Base-by-base conservation (phyloP, 2,113 vertebrate species). In the Perca schrenkii region DNA sequence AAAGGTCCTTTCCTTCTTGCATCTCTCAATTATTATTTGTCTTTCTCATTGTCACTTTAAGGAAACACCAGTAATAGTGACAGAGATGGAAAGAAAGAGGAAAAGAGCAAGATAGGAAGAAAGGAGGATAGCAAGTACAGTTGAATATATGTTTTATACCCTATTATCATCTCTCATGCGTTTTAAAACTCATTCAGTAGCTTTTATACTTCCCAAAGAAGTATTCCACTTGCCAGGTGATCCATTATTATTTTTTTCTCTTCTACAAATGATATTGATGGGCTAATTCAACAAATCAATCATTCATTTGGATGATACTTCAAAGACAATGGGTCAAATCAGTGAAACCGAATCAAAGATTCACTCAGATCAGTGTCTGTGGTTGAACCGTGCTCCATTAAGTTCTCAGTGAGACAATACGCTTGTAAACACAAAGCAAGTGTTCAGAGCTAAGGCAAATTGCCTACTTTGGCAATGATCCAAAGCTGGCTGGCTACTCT, bases 341-440 rank as follows among this genome's bases (percentile, higher is more conserved):
- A 28, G 63, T 19, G 17, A 19, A 53, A 65, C 15, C 8, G 53
- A 69, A 61, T 50, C 11, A 31, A 63, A 76, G 17, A 62, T 34
- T 40, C 19, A 54, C 36, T n/a, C 47, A 19, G 34, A 43, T 56
- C n/a, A 14, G 60, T 50, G 63, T 53, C 50, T 25, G 19, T 43
- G 13, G 34, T 79, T 25, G n/a, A 58, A 36, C 16, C 2, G 0
- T 8, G 6, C 10, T 66, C 36, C 28, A n/a, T 2, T 49, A 63
- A 68, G 56, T 36, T 76, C 60, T 53, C 56, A 54, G 79, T 61
- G 63, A 80, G 50, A 57, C 73, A 72, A 75, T 66, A 62, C 4
- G 25, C 73, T 83, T 85, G 81, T 83, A 79, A 89, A 88, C 74
- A 86, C 74, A 90, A 80, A 84, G 73, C 79, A 62, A 89, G 77